Base-by-base conservation (phyloP, 2,888 invertebrate species). In the Zaprionus obscuricornis region DNA sequence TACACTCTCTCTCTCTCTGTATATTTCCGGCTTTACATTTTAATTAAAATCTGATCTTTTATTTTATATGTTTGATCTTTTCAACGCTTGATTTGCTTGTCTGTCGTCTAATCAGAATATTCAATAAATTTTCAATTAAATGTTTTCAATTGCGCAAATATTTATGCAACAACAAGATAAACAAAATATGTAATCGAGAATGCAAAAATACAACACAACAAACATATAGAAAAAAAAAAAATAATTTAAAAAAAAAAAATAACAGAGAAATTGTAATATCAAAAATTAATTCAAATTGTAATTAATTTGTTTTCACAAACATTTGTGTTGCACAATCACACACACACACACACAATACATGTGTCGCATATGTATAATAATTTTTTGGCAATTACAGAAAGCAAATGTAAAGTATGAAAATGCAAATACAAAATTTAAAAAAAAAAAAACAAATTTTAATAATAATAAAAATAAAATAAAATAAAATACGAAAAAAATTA, bases 261-360 rank as follows among this genome's bases (percentile, higher is more conserved):
- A n/a, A 2, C 4, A 1, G 24, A 11, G 24, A 17, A 20, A 16
- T 50, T 55, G 27, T 3, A 40, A 56, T 59, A 52, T 74, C 63
- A 72, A 76, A 83, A 74, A 81, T 81, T 83, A 81, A 79, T 79
- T 79, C 64, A 70, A 81, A 67, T 45, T 60, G 51, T 70, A 76
- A 76, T 76, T 79, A 76, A 74, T 76, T 70, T 67, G 68, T 60
- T 37, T 13, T 31, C n/a, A 17, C 16, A 24, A n/a, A 20, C 29
- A 64, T 60, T 43, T 22, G 31, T 46, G 24, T 18, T n/a, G n/a
- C n/a, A 46, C 58, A 26, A n/a, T 16, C 39, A 40, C 46, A 56
- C 39, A 58, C 10, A 52, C n/a, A n/a, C 33, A 34, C 22, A 37
- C 29, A 8, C 29, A 29, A 36, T 36, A 34, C 11, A 14, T 7